These are phyloP conservation scores for Spatulosminthurus flaviceps DNA, from an alignment of 2,888 invertebrate genomes.

Conservation along the genomic window DNA sequence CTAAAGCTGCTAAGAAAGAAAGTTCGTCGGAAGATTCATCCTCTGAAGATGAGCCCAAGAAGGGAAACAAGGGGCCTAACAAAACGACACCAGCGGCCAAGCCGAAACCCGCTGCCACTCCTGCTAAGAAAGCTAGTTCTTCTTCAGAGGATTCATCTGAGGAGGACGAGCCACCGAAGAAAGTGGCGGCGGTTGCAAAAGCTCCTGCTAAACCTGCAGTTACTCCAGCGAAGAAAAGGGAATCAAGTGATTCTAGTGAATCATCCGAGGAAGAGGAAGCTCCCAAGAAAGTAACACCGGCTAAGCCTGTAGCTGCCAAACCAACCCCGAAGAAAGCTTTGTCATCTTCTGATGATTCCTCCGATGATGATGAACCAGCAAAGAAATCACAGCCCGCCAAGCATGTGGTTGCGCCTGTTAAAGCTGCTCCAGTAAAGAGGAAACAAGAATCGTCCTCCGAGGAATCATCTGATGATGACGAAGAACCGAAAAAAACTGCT, in stretches of 20 bases:
- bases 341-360: conserved; percentile 38
- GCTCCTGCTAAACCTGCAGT: conserved; percentile 38
- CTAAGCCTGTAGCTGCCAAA: conserved; percentile 34
- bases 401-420: conserved; percentile 49
- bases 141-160: conserved; percentile 67
- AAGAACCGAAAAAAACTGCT: conserved; percentile 46
- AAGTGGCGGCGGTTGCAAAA: conserved; percentile 41
- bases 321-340: conserved; percentile 41
- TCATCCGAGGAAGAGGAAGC: conserved; percentile 49
- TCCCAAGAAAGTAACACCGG: conserved; percentile 40
- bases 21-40: conserved; percentile 51
- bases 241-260: conserved; percentile 45
- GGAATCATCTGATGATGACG: conserved; percentile 65
- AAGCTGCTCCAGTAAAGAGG: conserved; percentile 49
- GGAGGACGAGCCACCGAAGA: conserved; percentile 52
- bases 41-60: conserved; percentile 64
- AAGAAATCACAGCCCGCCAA: no score
- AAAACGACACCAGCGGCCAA: conserved; percentile 51
- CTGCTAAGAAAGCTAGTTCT: conserved; percentile 64
- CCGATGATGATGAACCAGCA: conserved; percentile 48
- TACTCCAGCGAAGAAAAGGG: conserved; percentile 27
- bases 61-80: no score
- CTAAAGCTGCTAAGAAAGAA: conserved; percentile 48
- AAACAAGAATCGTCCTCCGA: conserved; percentile 65
- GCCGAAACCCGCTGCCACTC: conserved; percentile 48